A percentile compares a stretch with the other conserved stretches of the same genome.
phyloP scores from a whole-genome alignment of 2,888 invertebrate species.

The Callyntrura sp. region DNA sequence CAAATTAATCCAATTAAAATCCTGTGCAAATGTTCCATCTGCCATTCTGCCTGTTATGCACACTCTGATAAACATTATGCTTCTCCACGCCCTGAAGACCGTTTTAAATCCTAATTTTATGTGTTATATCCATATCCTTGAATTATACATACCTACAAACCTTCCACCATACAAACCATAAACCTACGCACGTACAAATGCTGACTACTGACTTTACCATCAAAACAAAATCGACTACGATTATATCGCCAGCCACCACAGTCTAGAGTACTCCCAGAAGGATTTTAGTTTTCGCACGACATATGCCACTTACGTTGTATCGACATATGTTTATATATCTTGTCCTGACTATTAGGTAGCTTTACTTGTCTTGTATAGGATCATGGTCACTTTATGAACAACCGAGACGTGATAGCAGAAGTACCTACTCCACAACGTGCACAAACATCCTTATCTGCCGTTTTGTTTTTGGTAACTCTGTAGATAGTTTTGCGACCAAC shows the following conservation, averaged over 20 bases:
- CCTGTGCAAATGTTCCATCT: no score
- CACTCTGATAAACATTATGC: no score
- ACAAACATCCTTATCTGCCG: no score
- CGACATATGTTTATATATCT: neutral
- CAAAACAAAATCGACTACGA: neutral
- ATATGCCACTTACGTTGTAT: neutral
- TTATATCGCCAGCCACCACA: neutral
- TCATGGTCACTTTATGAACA: neutral
- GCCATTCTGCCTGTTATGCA: no score
- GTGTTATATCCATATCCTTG: no score
- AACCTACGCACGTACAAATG: neutral
- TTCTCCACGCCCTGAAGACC: no score
- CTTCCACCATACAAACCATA: neutral
- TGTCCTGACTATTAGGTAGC: neutral
- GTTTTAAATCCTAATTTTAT: no score
- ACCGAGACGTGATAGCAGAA: no score
- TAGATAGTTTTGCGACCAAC: no score
- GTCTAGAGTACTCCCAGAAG: neutral
- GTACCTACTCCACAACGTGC: no score
- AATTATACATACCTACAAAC: neutral
- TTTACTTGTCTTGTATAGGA: no score
- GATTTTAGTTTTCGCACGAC: constrained; percentile 30
- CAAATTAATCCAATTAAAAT: constrained; percentile 64
- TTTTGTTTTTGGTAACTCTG: neutral
- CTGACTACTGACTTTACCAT: neutral